Base-by-base conservation (phyloP, 2,888 invertebrate species). In the Plagodis pulveraria region DNA sequence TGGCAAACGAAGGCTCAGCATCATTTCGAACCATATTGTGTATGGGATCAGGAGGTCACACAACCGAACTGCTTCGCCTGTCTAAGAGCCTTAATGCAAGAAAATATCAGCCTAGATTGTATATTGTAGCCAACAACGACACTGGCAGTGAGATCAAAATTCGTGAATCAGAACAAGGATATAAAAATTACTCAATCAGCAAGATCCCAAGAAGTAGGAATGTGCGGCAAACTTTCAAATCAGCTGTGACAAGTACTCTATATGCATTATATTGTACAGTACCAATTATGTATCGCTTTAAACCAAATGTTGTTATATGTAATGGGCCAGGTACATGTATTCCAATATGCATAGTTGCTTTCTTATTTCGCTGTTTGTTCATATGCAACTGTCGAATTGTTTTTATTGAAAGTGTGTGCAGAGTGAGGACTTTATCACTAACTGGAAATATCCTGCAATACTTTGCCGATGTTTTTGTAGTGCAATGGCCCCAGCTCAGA, bases 291-390 rank as follows among this genome's bases (percentile, higher is more conserved):
- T 93, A 94, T 71, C 93, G 87, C 50, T 93, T 95, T 71, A 94
- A 94, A 66, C 99, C 99, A 0, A 95, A 98, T 83, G 81, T 98
- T 70, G 94, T 98, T 72, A 88, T 98, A 49, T 98, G 97, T 86
- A 99, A 99, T 91, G 99, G 99, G 0, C 99, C 99, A 45, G 99
- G 99, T 6, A 99, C 98, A 6, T 99, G 99, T 85, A 94, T 99
- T 61, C 99, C 99, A 5, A 92, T 99, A 56, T 98, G 98, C 89
- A 71, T 96, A 55, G 94, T 96, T 54, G 96, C 96, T 11, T 96
- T 97, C 79, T 48, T 98, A 0, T 90, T 96, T 68, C 96, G 96
- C 83, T 93, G 95, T 62, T 81, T 95, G 0, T 95, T 94, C 69
- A 75, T 97, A n/a, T 83, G 93, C 36, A 91, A 95, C 69, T 94